Evolutionary conservation across 2,113 vertebrate species (phyloP).

Genomic region (Elgaria multicarinata): DNA sequence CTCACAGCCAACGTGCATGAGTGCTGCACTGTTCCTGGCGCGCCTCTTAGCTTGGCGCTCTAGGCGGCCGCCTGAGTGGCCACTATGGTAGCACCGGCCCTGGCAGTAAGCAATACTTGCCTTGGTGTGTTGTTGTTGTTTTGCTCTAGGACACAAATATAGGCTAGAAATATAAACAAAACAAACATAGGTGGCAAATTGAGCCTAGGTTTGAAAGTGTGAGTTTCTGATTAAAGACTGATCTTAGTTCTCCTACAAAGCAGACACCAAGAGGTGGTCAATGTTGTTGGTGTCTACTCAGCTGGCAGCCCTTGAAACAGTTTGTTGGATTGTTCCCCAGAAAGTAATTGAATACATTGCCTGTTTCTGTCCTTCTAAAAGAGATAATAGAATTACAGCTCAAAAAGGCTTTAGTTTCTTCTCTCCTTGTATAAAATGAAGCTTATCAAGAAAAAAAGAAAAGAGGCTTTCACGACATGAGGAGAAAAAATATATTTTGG

Average conservation of each 20-base stretch:
- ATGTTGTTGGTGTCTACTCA: neutral
- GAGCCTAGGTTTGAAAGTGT: neutral
- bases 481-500: neutral
- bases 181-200: neutral
- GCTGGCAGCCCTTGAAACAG: conserved; percentile 1
- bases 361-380: neutral
- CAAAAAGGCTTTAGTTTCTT: neutral
- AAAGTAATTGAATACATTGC: neutral
- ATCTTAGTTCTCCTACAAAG: neutral
- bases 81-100: no score
- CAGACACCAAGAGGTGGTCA: neutral
- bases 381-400: neutral
- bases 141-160: neutral
- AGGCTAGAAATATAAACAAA: neutral
- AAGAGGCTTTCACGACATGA: neutral
- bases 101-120: neutral
- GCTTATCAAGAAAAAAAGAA: no score
- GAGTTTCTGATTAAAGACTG: neutral
- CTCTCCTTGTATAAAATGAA: neutral
- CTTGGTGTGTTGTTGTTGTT: no score
- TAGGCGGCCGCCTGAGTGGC: no score
- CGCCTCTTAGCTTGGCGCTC: no score
- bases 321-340: neutral
- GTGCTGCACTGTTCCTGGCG: no score
- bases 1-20: no score